Base-by-base conservation (phyloP, 2,113 vertebrate genomes). In the Atractosteus spatula region DNA sequence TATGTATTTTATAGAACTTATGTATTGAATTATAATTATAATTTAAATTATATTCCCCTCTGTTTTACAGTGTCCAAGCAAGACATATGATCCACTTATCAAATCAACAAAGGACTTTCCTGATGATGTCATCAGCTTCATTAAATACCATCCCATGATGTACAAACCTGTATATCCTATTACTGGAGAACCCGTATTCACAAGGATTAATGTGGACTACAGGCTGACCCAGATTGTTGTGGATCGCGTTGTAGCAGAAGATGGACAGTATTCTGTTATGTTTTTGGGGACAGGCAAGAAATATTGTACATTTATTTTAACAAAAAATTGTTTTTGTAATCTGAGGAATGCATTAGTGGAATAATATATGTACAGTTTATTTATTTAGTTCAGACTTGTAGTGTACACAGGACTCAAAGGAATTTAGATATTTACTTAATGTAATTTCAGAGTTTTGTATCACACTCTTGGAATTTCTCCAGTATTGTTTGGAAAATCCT, bases 41-140 rank as follows among this genome's bases (percentile, higher is more conserved):
- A 29, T 29, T 29, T 29, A 29, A 29, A 29, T 29, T 29, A 29
- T 3, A 16, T 62, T 64, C n/a, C 13, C 14, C 14, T 59, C 47
- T 51, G 3, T 51, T 8, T 45, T 74, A 63, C 80, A 99, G 97
- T 99, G 97, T 77, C 97, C 97, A 17, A 99, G 97, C 82, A 95
- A 92, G 83, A 99, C 97, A 0, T 99, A 98, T 1, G 97, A 99
- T 66, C 93, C 96, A 0, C 82, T 88, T 55, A 92, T 99, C 77
- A 99, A 95, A 79, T 97, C 95, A 6, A 99, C 97, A 11, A 94
- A 97, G 78, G 97, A 98, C 85, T 97, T 99, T 67, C 95, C 96
- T 0, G 97, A 99, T 43, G 97, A 99, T 3, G 97, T 98, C 16
- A 86, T 99, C 70, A 96, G 94, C 74, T 99, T 99, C 83, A 94